These are phyloP conservation scores for Phycodurus eques DNA, from an alignment of 2,113 vertebrate species.

Conservation along the genomic window DNA sequence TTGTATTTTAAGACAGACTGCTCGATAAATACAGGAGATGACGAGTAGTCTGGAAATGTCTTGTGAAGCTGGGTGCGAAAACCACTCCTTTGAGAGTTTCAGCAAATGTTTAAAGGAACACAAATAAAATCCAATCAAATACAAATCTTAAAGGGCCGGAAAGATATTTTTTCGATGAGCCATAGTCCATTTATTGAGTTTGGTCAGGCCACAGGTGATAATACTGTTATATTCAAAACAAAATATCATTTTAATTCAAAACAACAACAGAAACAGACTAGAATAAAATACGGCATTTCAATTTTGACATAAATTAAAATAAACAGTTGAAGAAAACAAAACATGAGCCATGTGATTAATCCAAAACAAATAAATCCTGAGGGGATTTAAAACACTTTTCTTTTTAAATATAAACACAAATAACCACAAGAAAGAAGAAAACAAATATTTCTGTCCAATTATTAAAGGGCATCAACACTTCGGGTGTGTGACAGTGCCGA, in stretches of 20 bases:
- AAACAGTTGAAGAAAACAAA: no score
- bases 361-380: no score
- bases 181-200: background rate
- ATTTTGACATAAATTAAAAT: no score
- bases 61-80: background rate
- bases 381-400: no score
- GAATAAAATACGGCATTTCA: background rate
- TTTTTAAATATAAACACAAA: no score
- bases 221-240: background rate
- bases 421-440: no score
- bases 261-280: no score
- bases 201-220: no score
- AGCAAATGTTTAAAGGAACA: background rate
- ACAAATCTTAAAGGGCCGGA: background rate
- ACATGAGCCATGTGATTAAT: no score
- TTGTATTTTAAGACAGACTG: background rate
- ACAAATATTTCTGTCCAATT: no score
- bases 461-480: no score
- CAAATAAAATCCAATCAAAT: background rate
- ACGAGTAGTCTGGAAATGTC: background rate
- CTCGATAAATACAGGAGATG: background rate
- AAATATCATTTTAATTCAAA: background rate
- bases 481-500: no score
- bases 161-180: background rate
- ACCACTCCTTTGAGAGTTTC: background rate